Evolutionary conservation across 1,140 invertebrate genomes (phyloP).

Genomic region (Atta cephalotes): DNA sequence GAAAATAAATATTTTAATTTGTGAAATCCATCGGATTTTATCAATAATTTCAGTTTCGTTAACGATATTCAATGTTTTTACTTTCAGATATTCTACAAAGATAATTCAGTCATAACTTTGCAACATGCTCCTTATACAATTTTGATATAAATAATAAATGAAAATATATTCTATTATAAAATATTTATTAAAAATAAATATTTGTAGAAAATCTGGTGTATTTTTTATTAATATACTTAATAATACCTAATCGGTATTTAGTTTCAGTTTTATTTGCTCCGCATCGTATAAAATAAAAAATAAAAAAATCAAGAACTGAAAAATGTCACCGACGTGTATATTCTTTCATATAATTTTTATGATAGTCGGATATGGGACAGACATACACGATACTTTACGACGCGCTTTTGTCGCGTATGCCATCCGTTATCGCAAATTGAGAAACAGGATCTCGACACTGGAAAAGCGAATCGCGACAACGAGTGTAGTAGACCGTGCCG

Average conservation of each 20-base stretch:
- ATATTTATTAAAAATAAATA: background rate
- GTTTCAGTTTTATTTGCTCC: background rate
- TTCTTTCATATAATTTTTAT: constrained; percentile 25
- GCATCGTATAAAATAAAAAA: background rate
- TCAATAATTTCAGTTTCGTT: background rate
- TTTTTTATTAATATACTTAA: background rate
- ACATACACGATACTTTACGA: background rate
- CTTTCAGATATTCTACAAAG: too few species aligned
- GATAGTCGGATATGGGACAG: background rate
- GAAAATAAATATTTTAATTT: background rate
- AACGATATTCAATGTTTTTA: too few species aligned
- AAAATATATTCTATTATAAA: background rate
- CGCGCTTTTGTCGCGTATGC: constrained; percentile 1
- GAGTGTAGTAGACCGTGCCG: background rate
- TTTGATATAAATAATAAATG: background rate
- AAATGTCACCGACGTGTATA: background rate
- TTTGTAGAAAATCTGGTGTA: background rate
- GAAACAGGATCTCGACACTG: background rate
- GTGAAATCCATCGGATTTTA: too few species aligned
- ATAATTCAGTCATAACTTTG: background rate
- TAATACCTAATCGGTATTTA: background rate
- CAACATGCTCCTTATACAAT: background rate
- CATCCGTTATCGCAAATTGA: constrained; percentile 38
- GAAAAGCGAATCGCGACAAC: constrained; percentile 9
- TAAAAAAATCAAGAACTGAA: constrained; percentile 1